These are phyloP conservation scores for Leptopilina myrica DNA, from an alignment of 2,888 invertebrate genomes.

Conservation along the genomic window DNA sequence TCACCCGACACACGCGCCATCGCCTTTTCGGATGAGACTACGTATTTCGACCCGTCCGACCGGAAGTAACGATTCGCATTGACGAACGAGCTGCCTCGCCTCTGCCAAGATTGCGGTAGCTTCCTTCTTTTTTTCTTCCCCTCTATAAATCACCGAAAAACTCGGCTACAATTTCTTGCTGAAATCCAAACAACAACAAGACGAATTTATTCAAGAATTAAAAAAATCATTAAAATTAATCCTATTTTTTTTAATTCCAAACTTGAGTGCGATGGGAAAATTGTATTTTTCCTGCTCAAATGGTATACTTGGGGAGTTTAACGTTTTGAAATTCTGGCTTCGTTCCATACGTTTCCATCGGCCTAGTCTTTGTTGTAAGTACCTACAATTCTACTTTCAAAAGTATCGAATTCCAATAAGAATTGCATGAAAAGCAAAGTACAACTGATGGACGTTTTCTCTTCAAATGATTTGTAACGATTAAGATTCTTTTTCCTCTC, in stretches of 20 bases:
- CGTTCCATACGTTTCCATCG: constrained; percentile 65
- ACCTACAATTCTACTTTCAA: constrained; percentile 50
- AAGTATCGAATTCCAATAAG: constrained; percentile 72
- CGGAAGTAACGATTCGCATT: constrained; percentile 56
- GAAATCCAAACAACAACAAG: too few relatives aligned
- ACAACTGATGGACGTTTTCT: constrained; percentile 58
- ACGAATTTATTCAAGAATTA: too few relatives aligned
- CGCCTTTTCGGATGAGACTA: constrained; percentile 43
- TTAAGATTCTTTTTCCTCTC: constrained; percentile 54
- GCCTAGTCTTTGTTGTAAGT: constrained; percentile 47
- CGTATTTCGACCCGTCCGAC: constrained; percentile 53
- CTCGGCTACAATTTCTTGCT: background rate
- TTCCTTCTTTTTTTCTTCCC: constrained; percentile 43
- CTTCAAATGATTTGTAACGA: constrained; percentile 56
- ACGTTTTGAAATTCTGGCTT: constrained; percentile 70
- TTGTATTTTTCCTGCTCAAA: constrained; percentile 63
- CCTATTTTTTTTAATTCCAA: constrained; percentile 50
- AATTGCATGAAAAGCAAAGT: constrained; percentile 59
- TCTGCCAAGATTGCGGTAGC: constrained; percentile 53
- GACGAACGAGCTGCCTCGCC: constrained; percentile 52
- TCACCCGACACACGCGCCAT: constrained; percentile 44
- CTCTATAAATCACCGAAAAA: constrained; percentile 27
- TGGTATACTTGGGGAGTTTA: constrained; percentile 67
- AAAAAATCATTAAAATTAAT: too few relatives aligned
- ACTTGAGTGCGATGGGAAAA: constrained; percentile 58